Percentiles rank a stretch among this genome's conserved stretches.
Evolutionary conservation across 2,888 invertebrate genomes (phyloP).

Genomic region (Drosophila stalkeri): DNA sequence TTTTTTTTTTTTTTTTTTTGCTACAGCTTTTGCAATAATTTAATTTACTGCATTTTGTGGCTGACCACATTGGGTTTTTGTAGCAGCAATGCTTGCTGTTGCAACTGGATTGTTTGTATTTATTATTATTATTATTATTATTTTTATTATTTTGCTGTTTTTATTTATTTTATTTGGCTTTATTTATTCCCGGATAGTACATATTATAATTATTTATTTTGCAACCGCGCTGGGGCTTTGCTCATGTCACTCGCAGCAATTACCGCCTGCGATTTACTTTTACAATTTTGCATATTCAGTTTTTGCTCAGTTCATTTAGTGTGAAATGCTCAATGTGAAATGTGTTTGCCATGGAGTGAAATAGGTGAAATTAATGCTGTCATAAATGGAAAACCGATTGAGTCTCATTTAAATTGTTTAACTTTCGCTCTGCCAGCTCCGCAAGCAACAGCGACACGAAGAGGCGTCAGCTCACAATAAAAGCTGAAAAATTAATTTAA

Average conservation of each 20-base stretch:
- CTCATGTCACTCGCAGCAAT: constrained; percentile 64
- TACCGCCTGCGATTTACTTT: constrained; percentile 33
- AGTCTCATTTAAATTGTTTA: constrained; percentile 8
- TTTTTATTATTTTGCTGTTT: constrained; percentile 1
- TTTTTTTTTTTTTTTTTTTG: constrained; percentile 16
- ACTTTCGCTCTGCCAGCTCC: constrained; percentile 30
- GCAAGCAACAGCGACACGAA: constrained; percentile 8
- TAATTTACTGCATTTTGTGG: constrained; percentile 68
- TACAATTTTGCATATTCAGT: constrained; percentile 30
- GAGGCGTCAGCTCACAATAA: constrained; percentile 37
- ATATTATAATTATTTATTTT: constrained; percentile 45
- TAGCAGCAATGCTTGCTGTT: constrained; percentile 25
- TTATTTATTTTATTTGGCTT: constrained; percentile 4
- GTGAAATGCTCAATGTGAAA: constrained; percentile 16
- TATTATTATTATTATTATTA: constrained; percentile 17
- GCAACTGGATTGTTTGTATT: constrained; percentile 21
- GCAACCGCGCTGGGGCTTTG: constrained; percentile 25
- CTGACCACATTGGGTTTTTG: constrained; percentile 55
- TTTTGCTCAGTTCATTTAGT: constrained; percentile 18
- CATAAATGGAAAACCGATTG: constrained; percentile 6
- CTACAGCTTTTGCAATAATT: constrained; percentile 52
- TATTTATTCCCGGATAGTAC: constrained; percentile 9
- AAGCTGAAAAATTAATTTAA: constrained; percentile 77
- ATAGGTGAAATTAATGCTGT: neutral
- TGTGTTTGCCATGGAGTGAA: constrained; percentile 28